Base-by-base conservation (phyloP, 2,888 invertebrate genomes). In the Acleris sparsana region DNA sequence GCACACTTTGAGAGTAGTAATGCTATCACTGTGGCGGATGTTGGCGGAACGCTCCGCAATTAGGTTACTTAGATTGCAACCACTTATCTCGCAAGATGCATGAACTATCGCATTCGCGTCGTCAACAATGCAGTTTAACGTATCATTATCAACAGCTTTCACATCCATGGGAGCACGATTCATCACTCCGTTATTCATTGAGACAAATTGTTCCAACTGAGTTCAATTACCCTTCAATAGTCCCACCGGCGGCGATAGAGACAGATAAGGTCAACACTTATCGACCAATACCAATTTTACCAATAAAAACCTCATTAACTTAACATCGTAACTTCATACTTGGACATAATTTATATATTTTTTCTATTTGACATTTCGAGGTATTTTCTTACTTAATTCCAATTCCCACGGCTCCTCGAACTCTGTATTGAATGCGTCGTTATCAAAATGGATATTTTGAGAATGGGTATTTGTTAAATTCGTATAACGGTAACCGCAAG, bases 61-160 rank as follows among this genome's bases (percentile, higher is more conserved):
- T 87, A 80, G 86, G 87, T 88, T 87, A 85, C 78, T 80, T 79
- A 80, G 78, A 84, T 84, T 83, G 84, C 78, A 80, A 76, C 75
- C 81, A 83, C 83, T 85, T 86, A 88, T 88, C 83, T 86, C 65
- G 75, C 74, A 78, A 82, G 81, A 77, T 78, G 73, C 74, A 76
- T 74, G 73, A 73, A 73, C 65, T 74, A 59, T 64, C 59, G 33
- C 59, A 25, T 53, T 53, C 39, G 39, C 49, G 39, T 62, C 64
- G 46, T 44, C 46, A 62, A 51, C 60, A 62, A 61, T 63, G 65
- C 55, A 63, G 48, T 18, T 61, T 53, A 55, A 60, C 66, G 56
- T 66, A 57, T 57, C 66, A 66, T 62, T 62, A 66, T 66, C 57
- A 57, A 22, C 66, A 57, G 57, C 66, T 66, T 66, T 66, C 66